Conservation (phyloP, 2,888 invertebrate genomes). For the Koerneria pararmatus region DNA sequence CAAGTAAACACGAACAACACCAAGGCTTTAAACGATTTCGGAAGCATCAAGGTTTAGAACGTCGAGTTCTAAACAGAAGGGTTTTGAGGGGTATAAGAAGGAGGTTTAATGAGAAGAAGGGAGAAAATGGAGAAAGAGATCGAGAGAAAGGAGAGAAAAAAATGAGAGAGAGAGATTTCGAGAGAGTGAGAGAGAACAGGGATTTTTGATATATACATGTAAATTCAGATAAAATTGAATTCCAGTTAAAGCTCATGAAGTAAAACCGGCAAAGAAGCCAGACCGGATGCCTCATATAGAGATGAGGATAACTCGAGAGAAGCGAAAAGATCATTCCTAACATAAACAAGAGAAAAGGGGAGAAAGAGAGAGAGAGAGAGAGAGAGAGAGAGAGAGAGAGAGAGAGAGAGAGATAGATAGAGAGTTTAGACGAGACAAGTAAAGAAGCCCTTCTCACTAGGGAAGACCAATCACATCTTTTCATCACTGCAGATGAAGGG, state of each 20-base stretch:
- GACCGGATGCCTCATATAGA: background rate
- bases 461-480: no score
- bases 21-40: no score
- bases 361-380: background rate
- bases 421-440: background rate
- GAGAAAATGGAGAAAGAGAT: slow-evolving; percentile 4
- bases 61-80: no score
- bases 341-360: background rate
- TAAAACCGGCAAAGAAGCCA: no score
- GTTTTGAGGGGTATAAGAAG: background rate
- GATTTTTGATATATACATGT: no score
- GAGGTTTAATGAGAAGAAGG: background rate
- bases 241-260: no score
- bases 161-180: background rate
- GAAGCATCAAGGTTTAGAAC: no score
- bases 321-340: background rate
- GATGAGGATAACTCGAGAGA: background rate
- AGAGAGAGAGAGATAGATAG: background rate
- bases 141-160: background rate
- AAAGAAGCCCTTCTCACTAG: background rate
- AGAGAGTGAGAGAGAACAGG: no score
- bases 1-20: no score
- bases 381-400: slow-evolving; percentile 3
- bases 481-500: no score
- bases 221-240: no score